Evolutionary conservation across 2,113 vertebrate genomes (phyloP), one percentile per base, ranked within the genome.

Genomic region (Anarhynchus alexandrinus): DNA sequence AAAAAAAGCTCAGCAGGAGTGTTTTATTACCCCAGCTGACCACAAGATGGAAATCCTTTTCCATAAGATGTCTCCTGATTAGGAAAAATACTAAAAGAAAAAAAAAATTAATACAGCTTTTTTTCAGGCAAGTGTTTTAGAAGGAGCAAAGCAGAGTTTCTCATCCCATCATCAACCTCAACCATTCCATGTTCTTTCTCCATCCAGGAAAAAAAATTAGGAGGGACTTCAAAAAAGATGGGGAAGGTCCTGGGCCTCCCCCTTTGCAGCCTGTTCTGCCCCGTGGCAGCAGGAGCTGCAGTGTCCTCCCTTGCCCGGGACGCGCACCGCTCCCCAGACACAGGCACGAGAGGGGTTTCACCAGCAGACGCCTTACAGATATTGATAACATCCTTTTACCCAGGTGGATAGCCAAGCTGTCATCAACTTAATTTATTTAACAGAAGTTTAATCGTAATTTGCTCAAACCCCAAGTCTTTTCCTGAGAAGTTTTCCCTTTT

Each of bases 1-100:
- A 45, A 64, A 70, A 67, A 40, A 23, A 32, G 49, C 57, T 26
- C 19, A 74, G 5, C n/a, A 76, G 57, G 10, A 79, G 22, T 15
- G n/a, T 54, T 96, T 93, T 96, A 96, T 71, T 94, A 93, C 91
- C 72, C 38, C 52, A 71, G 93, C 57, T 96, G 89, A 87, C 86
- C 91, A 91, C 93, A 89, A 95, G 95, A 96, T 96, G 93, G 93
- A 93, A 96, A 96, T 96, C 86, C 91, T 93, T 96, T 97, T 97
- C 95, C 18, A 30, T 78, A 59, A 71, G 69, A 87, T 15, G 22
- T 20, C 20, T 86, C n/a, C 38, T 74, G 57, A 86, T 89, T 61
- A 91, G 57, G 43, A 92, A 87, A 82, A 72, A 51, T 21, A 62
- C 38, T 42, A 82, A 26, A 47, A 17, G 12, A 14, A 61, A 55